Evolutionary conservation across 2,797 vertebrate species (phyloP).

Genomic region (Sarcophilus harrisii): DNA sequence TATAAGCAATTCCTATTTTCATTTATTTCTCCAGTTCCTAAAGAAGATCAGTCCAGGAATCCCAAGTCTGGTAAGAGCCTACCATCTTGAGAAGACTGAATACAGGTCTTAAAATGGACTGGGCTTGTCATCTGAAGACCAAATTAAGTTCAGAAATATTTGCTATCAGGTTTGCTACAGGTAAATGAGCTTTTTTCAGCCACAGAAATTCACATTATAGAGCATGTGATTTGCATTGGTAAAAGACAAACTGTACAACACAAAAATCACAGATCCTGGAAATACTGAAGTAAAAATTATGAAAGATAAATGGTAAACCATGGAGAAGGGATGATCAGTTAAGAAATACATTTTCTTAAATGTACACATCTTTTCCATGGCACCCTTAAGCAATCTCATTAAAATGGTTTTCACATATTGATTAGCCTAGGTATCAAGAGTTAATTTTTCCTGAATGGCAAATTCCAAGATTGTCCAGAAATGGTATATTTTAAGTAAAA

Average conservation of each 20-base stretch:
- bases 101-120: not conserved
- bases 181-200: not conserved
- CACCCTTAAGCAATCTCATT: not conserved
- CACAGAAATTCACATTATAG: not conserved
- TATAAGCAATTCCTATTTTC: not conserved
- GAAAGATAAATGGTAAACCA: slow-evolving; percentile 33
- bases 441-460: not conserved
- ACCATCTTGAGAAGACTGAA: not conserved
- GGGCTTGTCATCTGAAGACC: not conserved
- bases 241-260: not conserved
- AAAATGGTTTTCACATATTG: not conserved
- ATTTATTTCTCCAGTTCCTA: not conserved
- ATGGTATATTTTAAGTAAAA: not conserved
- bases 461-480: not conserved
- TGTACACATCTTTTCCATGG: not conserved
- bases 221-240: not conserved
- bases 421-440: not conserved
- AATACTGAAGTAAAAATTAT: not conserved
- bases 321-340: not conserved
- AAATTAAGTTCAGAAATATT: not conserved
- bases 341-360: slow-evolving; percentile 18
- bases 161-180: not conserved
- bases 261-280: not conserved
- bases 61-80: not conserved
- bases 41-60: not conserved